phyloP scores from a whole-genome alignment of 2,113 vertebrate species.

The Pica pica region DNA sequence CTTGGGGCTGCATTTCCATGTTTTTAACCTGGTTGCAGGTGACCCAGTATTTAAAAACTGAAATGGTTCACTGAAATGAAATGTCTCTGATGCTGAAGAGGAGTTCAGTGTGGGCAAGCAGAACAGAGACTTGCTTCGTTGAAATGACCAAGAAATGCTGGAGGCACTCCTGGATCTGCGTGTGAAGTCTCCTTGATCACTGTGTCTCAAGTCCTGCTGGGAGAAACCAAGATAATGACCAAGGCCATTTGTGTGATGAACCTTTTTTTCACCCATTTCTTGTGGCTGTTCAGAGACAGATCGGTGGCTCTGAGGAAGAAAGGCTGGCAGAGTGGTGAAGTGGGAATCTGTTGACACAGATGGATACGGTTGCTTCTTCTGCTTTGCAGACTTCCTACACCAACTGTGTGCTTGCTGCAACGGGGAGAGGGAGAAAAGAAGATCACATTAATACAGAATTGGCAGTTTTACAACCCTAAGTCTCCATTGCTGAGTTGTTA shows the following conservation, averaged over 20 bases:
- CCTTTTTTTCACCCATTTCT: not conserved
- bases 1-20: conserved; percentile 64
- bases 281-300: conserved; percentile 44
- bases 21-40: conserved; percentile 35
- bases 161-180: conserved; percentile 28
- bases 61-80: conserved; percentile 55
- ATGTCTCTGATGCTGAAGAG: conserved; percentile 57
- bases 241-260: not conserved
- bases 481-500: not conserved
- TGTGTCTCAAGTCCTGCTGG: conserved; percentile 38
- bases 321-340: conserved; percentile 5
- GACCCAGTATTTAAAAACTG: conserved; percentile 2
- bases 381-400: conserved; percentile 60
- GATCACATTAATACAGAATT: conserved; percentile 22
- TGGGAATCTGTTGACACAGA: conserved; percentile 34
- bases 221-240: conserved; percentile 52
- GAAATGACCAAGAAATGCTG: conserved; percentile 66
- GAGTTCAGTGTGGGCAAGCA: conserved; percentile 80
- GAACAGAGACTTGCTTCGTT: conserved; percentile 81
- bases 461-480: not conserved
- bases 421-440: not conserved
- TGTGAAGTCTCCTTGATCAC: conserved; percentile 40
- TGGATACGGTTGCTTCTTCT: conserved; percentile 38
- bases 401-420: conserved; percentile 74
- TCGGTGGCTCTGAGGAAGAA: not conserved